Evolutionary conservation across 2,797 vertebrate genomes (phyloP), one percentile per base, ranked within the genome.

Genomic region (Mormyrops boulengeri): DNA sequence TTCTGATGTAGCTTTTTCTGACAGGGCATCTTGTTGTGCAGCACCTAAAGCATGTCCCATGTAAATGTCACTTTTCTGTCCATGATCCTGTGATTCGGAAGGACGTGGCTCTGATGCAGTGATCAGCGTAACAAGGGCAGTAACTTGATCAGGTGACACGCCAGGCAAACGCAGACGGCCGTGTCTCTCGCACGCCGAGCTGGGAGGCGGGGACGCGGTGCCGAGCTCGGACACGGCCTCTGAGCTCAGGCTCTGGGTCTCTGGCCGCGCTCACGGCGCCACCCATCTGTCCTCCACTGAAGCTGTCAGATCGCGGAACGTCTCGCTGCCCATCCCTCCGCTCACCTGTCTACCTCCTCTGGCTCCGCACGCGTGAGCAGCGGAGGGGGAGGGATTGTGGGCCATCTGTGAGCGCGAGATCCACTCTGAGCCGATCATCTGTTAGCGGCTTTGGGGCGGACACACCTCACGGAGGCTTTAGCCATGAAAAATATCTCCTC

Each of bases 241-340:
- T 52, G 50, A 57, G 52, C 52, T 17, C 26, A 5, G 52, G 85
- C 52, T 17, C 52, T 14, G 85, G 14, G 49, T 53, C 30, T 87
- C 17, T 38, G 85, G 85, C 30, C 53, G 85, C 17, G 26, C 85
- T 87, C 14, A 57, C 30, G 85, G n/a, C 14, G 52, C 26, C 52
- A 57, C 50, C 85, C 85, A 87, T 87, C 85, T 87, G 85, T 57
- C 52, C 85, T 87, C 85, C 52, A 17, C 85, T 2, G 85, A 52
- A 55, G 53, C 85, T 87, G 85, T 87, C 85, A 87, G 34, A 87
- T 30, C 85, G 50, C 12, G 4, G 52, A 55, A 87, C 50, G 53
- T 87, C 85, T 87, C 52, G 26, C 85, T 87, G 85, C 85, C 85
- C 85, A 87, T 55, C 52, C 85, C 85, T 87, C 85, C 85, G 52